Conservation (phyloP, 53 echinoderm and acorn worm genomes). For the Crossaster papposus region DNA sequence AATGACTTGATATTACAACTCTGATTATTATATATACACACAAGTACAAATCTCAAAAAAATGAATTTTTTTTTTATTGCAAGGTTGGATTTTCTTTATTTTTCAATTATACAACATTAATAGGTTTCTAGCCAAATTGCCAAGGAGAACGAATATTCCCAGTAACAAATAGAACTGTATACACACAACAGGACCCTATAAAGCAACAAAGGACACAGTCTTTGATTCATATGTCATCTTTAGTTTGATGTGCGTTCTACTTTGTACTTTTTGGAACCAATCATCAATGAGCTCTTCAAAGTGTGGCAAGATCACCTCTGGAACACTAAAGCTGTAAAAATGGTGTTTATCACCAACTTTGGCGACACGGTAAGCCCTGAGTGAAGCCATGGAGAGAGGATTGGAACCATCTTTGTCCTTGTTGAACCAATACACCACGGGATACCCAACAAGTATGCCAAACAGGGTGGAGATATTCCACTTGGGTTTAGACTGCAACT, state of each 20-base stretch:
- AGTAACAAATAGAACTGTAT: too few species aligned
- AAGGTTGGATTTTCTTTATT: too few species aligned
- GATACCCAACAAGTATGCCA: constrained; percentile 80
- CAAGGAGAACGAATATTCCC: too few species aligned
- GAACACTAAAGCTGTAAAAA: constrained; percentile 78
- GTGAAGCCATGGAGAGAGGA: constrained; percentile 70
- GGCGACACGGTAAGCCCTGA: constrained; percentile 36
- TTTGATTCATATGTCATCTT: constrained; percentile 32
- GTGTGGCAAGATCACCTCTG: constrained; percentile 35
- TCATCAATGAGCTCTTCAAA: constrained; percentile 44
- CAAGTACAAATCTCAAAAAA: too few species aligned
- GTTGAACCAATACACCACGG: constrained; percentile 77
- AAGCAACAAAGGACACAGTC: constrained; percentile 63
- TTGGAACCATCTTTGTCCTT: constrained; percentile 38
- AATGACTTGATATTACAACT: too few species aligned
- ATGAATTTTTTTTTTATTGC: too few species aligned
- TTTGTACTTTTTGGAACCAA: constrained; percentile 58
- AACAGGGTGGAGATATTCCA: constrained; percentile 74
- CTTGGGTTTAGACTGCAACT: constrained; percentile 21
- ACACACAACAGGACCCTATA: constrained; percentile 16
- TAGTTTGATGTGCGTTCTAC: not conserved
- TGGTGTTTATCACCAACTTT: not conserved
- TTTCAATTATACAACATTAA: too few species aligned
- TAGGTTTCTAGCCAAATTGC: too few species aligned
- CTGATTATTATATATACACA: too few species aligned